A percentile compares a stretch with the other conserved stretches of the same genome.
Evolutionary conservation across 2,113 vertebrate genomes (phyloP).

Genomic region (Todiramphus chloris): DNA sequence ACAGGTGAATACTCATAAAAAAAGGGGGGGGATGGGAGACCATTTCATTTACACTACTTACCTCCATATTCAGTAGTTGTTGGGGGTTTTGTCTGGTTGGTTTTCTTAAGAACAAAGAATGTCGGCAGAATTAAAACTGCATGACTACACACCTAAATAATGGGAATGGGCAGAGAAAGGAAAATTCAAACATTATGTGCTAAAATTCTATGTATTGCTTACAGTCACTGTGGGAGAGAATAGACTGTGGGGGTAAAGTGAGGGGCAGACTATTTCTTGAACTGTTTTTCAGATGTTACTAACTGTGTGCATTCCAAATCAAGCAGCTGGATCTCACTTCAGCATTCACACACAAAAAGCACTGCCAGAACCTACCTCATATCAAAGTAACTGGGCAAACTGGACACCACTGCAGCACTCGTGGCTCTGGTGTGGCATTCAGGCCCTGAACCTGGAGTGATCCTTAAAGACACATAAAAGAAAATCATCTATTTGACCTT

Average conservation of each 20-base stretch:
- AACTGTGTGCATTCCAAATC: background rate
- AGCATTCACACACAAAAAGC: background rate
- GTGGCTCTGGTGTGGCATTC: background rate
- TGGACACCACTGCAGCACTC: background rate
- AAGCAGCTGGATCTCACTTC: background rate
- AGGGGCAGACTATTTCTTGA: background rate
- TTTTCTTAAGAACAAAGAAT: background rate
- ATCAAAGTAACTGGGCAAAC: background rate
- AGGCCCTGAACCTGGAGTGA: background rate
- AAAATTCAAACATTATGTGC: background rate
- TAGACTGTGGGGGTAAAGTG: background rate
- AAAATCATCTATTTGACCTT: background rate
- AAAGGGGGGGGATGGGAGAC: background rate
- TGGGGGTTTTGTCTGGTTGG: background rate
- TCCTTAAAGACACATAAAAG: background rate
- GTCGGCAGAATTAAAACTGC: background rate
- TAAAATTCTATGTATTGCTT: conserved; percentile 7
- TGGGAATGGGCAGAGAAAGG: background rate
- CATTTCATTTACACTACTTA: background rate
- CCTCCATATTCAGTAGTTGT: background rate
- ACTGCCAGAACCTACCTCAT: background rate
- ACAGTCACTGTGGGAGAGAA: background rate
- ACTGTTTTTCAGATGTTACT: background rate
- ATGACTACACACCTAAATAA: background rate
- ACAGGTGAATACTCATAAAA: background rate